A percentile compares a stretch with the other conserved stretches of the same genome.
Evolutionary conservation across 2,888 invertebrate genomes (phyloP).

Genomic region (Yponomeuta evonymella): DNA sequence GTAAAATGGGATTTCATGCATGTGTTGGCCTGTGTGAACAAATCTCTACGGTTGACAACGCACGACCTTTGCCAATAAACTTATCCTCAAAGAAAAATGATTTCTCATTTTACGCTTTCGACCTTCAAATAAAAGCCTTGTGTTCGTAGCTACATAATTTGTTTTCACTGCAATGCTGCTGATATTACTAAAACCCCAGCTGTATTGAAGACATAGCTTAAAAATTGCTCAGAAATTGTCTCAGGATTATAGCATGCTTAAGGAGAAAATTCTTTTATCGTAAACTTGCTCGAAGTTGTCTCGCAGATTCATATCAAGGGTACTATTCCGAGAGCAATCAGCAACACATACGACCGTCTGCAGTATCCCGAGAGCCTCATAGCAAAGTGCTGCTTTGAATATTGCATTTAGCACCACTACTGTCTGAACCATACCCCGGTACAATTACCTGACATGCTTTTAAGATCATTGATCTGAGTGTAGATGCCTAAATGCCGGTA

Average conservation of each 20-base stretch:
- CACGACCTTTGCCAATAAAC: conserved; percentile 66
- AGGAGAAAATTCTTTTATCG: conserved; percentile 24
- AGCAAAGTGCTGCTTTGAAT: conserved; percentile 56
- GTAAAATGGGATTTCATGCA: conserved; percentile 75
- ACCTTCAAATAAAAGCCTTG: background rate
- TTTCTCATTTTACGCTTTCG: conserved; percentile 30
- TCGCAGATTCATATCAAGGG: conserved; percentile 45
- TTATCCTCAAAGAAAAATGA: conserved; percentile 41
- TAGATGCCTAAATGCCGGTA: background rate
- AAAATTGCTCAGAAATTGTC: background rate
- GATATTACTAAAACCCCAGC: background rate
- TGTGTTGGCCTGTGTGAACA: conserved; percentile 71
- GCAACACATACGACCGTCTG: conserved; percentile 54
- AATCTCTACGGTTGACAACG: conserved; percentile 69
- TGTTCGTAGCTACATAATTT: background rate
- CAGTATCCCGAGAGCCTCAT: conserved; percentile 51
- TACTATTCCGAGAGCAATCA: conserved; percentile 60
- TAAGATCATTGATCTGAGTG: conserved; percentile 13
- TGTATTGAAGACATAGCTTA: background rate
- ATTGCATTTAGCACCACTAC: conserved; percentile 50
- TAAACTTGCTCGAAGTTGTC: conserved; percentile 34
- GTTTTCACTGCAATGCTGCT: background rate
- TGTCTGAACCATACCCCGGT: conserved; percentile 1
- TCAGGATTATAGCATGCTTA: background rate
- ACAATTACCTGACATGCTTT: conserved; percentile 16